phyloP scores from a whole-genome alignment of 2,888 invertebrate genomes.

The Coelinius sp. region DNA sequence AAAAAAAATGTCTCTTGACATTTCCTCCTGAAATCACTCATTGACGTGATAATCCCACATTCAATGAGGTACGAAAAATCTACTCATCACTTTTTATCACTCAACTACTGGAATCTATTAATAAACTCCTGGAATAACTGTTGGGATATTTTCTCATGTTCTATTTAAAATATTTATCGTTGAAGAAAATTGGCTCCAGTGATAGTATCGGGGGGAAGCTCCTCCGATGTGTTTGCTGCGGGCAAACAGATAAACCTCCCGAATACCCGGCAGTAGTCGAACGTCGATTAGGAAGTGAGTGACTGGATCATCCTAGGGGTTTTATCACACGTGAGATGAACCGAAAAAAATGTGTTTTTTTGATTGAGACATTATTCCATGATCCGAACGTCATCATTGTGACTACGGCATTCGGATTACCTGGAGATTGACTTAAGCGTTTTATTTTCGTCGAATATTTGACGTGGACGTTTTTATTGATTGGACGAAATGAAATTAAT shows the following conservation, averaged over 20 bases:
- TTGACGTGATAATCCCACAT: too few species aligned
- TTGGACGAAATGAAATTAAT: too few species aligned
- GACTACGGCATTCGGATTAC: slow-evolving; percentile 19
- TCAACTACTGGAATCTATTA: too few species aligned
- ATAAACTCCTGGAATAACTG: too few species aligned
- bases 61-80: too few species aligned
- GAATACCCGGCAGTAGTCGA: background rate
- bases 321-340: background rate
- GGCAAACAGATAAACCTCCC: background rate
- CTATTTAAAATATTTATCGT: background rate
- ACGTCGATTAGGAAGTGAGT: too few species aligned
- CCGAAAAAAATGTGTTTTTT: slow-evolving; percentile 17
- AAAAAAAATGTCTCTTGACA: too few species aligned
- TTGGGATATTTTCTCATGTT: too few species aligned
- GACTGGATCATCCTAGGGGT: background rate
- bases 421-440: slow-evolving; percentile 28
- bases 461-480: background rate
- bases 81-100: too few species aligned
- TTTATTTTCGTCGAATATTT: slow-evolving; percentile 28
- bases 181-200: too few species aligned
- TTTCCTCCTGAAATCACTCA: too few species aligned
- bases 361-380: background rate
- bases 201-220: too few species aligned
- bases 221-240: background rate
- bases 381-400: background rate